Percentiles rank a stretch among this genome's conserved stretches.
These are phyloP conservation scores for Rachycentron canadum DNA, from an alignment of 2,797 vertebrate species.

Conservation along the genomic window DNA sequence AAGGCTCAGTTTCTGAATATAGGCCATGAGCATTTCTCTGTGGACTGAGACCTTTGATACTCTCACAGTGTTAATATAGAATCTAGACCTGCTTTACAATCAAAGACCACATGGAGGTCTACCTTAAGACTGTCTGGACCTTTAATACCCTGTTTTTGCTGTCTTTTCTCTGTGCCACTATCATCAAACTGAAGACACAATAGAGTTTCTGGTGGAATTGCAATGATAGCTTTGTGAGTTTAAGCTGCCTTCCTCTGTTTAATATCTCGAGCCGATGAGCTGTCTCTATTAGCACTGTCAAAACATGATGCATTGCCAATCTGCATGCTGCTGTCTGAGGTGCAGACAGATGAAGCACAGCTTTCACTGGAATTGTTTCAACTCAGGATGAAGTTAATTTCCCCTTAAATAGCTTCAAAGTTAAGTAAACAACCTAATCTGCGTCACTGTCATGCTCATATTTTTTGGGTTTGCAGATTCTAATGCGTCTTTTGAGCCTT, in stretches of 20 bases:
- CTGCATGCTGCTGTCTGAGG: conserved; percentile 15
- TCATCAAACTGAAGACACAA: background rate
- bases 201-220: background rate
- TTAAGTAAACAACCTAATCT: conserved; percentile 53
- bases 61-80: too few species aligned
- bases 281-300: conserved; percentile 12
- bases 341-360: background rate
- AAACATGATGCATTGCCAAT: conserved; percentile 23
- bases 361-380: conserved; percentile 19
- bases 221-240: background rate
- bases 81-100: too few species aligned
- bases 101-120: too few species aligned
- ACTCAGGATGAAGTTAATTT: conserved; percentile 44
- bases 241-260: background rate
- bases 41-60: too few species aligned
- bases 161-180: background rate
- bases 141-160: background rate
- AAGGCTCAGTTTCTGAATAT: too few species aligned
- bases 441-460: conserved; percentile 43
- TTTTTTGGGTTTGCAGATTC: conserved; percentile 37
- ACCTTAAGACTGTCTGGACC: too few species aligned
- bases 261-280: conserved; percentile 26
- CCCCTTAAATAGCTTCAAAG: conserved; percentile 47
- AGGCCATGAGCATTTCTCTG: too few species aligned
- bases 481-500: conserved; percentile 33